A percentile compares a stretch with the other conserved stretches of the same genome.
Evolutionary conservation across 2,888 invertebrate genomes (phyloP).

Genomic region (Aphidius colemani): DNA sequence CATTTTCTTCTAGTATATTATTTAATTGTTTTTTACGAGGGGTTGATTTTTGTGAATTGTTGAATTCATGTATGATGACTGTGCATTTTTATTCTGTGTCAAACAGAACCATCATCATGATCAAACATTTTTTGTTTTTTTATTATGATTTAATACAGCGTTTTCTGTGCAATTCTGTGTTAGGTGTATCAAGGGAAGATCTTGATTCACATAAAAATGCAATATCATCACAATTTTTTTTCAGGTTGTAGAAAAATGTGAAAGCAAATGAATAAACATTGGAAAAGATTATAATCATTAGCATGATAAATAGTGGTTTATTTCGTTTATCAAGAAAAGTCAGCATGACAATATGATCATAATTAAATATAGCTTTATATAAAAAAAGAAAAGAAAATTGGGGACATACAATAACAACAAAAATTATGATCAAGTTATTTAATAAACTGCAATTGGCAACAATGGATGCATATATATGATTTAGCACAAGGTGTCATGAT

Average conservation of each 20-base stretch:
- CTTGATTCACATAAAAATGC: too few species aligned
- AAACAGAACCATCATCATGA: conserved; percentile 23
- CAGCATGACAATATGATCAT: too few species aligned
- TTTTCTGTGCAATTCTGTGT: conserved; percentile 25
- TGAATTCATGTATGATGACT: neutral
- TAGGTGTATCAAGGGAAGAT: neutral
- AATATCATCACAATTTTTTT: neutral
- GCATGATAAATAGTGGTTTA: too few species aligned
- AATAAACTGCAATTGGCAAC: conserved; percentile 12
- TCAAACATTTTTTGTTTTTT: conserved; percentile 19
- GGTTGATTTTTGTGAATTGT: conserved; percentile 6
- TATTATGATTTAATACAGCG: neutral
- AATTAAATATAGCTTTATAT: too few species aligned
- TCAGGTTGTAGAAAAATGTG: neutral
- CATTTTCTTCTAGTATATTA: neutral
- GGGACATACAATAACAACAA: too few species aligned
- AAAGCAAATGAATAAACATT: conserved; percentile 5
- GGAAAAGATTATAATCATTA: neutral
- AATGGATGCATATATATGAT: neutral
- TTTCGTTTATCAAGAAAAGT: too few species aligned
- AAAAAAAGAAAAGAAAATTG: too few species aligned
- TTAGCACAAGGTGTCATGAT: too few species aligned
- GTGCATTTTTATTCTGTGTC: conserved; percentile 16
- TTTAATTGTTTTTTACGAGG: neutral
- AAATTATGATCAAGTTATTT: too few species aligned